A percentile compares a stretch with the other conserved stretches of the same genome.
Evolutionary conservation across 2,113 vertebrate species (phyloP).

Genomic region (Limnothrissa miodon): DNA sequence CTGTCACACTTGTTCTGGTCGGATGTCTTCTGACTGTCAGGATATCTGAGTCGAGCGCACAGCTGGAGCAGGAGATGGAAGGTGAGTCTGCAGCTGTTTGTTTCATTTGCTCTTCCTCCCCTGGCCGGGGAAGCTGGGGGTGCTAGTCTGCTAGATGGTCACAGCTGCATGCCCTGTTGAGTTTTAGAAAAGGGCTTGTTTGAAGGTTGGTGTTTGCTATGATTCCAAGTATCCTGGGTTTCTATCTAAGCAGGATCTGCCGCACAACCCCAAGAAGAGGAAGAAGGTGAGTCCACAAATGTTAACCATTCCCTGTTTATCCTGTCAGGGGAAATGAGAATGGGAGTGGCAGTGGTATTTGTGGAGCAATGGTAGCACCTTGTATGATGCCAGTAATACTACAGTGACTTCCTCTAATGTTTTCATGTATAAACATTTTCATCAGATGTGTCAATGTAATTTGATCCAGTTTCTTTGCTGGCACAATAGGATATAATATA

Average conservation of each 20-base stretch:
- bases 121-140: not conserved
- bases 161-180: not conserved
- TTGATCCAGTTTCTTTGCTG: not conserved
- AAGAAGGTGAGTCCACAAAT: not conserved
- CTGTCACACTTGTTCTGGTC: conserved; percentile 47
- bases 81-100: conserved; percentile 49
- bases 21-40: conserved; percentile 58
- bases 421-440: not conserved
- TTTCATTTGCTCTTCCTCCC: not conserved
- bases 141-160: not conserved
- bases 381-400: not conserved
- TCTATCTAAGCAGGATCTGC: conserved; percentile 16
- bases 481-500: not conserved
- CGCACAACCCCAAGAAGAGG: not conserved
- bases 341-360: not conserved
- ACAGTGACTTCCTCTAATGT: not conserved
- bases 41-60: conserved; percentile 47
- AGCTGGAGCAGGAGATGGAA: conserved; percentile 53
- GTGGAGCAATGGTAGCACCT: not conserved
- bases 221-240: not conserved
- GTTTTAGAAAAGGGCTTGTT: not conserved
- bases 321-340: not conserved
- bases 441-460: not conserved
- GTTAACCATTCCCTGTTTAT: not conserved
- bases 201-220: not conserved